These are phyloP conservation scores for Grapholita molesta DNA, from an alignment of 1,140 invertebrate genomes.

Conservation along the genomic window DNA sequence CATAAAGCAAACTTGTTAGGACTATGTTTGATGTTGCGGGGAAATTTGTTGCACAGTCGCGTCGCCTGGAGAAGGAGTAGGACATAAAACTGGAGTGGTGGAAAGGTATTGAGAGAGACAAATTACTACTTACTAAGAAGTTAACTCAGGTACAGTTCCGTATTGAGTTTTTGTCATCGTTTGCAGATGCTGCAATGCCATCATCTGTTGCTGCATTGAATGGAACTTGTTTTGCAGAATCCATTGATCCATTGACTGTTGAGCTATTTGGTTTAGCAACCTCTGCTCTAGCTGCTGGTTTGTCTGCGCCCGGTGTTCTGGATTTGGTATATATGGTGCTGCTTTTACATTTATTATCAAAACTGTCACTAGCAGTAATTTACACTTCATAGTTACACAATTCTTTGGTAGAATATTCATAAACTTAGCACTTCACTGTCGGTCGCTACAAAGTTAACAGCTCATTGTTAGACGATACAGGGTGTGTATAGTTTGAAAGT, in stretches of 20 bases:
- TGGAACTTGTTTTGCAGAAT: slow-evolving; percentile 13
- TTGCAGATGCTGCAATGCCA: slow-evolving; percentile 30
- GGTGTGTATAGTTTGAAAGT: slow-evolving; percentile 14
- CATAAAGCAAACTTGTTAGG: too few relatives aligned
- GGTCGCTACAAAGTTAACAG: not conserved
- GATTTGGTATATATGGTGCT: not conserved
- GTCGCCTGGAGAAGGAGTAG: too few relatives aligned
- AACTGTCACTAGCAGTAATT: not conserved
- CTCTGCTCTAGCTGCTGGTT: not conserved
- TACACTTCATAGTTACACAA: not conserved
- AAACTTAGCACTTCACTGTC: not conserved
- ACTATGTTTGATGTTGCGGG: too few relatives aligned
- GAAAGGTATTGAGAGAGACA: too few relatives aligned
- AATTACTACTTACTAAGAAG: not conserved
- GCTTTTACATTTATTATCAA: not conserved
- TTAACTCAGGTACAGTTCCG: not conserved
- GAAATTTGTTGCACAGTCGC: too few relatives aligned
- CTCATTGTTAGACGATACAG: not conserved
- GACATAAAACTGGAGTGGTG: too few relatives aligned
- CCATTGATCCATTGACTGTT: not conserved
- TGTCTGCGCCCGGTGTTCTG: not conserved
- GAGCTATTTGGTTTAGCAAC: not conserved
- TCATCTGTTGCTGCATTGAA: slow-evolving; percentile 28
- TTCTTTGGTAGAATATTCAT: not conserved
- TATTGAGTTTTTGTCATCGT: slow-evolving; percentile 15